A percentile compares a stretch with the other conserved stretches of the same genome.
Evolutionary conservation across 2,113 vertebrate species (phyloP).

Genomic region (Paratilapia polleni): DNA sequence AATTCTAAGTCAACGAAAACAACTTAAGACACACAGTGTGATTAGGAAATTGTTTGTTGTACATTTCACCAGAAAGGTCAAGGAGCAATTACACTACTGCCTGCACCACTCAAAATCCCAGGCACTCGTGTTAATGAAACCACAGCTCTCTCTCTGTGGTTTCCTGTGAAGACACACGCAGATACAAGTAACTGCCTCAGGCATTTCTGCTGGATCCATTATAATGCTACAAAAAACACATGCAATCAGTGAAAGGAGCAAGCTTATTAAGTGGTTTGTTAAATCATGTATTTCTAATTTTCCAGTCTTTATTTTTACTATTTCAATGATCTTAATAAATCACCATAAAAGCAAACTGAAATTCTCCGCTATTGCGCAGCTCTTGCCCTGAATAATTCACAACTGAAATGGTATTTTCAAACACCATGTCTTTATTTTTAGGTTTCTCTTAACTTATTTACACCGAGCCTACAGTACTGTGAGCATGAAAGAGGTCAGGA

Average conservation of each 20-base stretch:
- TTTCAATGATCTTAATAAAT: not conserved
- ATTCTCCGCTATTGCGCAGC: constrained; percentile 7
- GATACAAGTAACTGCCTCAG: constrained; percentile 10
- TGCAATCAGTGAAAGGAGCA: not conserved
- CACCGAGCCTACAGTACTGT: not conserved
- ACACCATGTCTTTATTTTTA: constrained; percentile 51
- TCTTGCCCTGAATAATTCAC: constrained; percentile 57
- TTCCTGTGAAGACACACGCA: constrained; percentile 25
- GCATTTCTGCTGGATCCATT: constrained; percentile 12
- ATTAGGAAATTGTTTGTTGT: not conserved
- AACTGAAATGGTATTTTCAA: constrained; percentile 45
- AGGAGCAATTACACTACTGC: constrained; percentile 37
- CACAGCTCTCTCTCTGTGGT: not conserved
- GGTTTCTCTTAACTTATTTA: constrained; percentile 47
- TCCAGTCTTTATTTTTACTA: not conserved
- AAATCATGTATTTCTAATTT: not conserved
- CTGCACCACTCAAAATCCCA: constrained; percentile 26
- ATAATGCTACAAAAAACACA: constrained; percentile 21
- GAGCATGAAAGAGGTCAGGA: constrained; percentile 27
- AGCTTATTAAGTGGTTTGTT: constrained; percentile 1
- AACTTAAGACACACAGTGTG: not conserved
- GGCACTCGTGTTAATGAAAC: constrained; percentile 58
- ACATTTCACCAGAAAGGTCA: constrained; percentile 37
- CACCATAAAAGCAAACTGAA: constrained; percentile 12
- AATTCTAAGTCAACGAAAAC: not conserved